phyloP scores from a whole-genome alignment of 2,888 invertebrate species.

The Blastobasis adustella region DNA sequence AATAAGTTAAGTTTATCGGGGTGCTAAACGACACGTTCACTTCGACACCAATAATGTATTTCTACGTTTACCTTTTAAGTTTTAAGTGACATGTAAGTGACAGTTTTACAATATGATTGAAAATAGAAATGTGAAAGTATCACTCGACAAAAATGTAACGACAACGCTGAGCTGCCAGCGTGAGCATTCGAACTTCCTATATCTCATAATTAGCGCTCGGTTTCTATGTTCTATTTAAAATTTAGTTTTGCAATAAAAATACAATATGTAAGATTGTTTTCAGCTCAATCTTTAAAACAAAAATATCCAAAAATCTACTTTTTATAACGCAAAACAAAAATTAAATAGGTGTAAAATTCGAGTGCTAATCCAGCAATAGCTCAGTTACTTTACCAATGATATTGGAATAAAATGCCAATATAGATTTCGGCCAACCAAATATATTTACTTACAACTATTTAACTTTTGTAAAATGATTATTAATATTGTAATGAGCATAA shows the following conservation, averaged over 20 bases:
- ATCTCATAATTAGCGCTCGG: too few relatives aligned
- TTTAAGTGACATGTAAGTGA: conserved; percentile 41
- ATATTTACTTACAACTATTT: not conserved
- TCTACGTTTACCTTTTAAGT: conserved; percentile 46
- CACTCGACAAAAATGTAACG: conserved; percentile 30
- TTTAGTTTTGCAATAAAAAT: too few relatives aligned
- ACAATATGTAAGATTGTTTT: too few relatives aligned
- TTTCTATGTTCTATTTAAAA: too few relatives aligned
- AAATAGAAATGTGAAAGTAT: conserved; percentile 9
- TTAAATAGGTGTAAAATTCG: too few relatives aligned
- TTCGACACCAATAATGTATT: conserved; percentile 58
- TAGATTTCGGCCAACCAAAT: conserved; percentile 11
- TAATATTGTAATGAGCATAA: conserved; percentile 13
- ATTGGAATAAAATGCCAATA: conserved; percentile 6
- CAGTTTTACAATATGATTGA: conserved; percentile 18
- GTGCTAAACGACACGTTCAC: conserved; percentile 53
- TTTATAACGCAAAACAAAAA: too few relatives aligned
- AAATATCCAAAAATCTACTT: too few relatives aligned
- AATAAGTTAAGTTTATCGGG: conserved; percentile 53
- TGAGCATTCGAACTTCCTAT: too few relatives aligned
- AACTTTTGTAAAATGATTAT: conserved; percentile 5
- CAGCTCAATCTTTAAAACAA: too few relatives aligned
- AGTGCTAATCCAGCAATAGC: too few relatives aligned
- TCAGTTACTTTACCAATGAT: conserved; percentile 7
- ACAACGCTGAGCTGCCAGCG: conserved; percentile 15